Conservation (phyloP, 2,888 invertebrate genomes). For the Chydorus sphaericus region DNA sequence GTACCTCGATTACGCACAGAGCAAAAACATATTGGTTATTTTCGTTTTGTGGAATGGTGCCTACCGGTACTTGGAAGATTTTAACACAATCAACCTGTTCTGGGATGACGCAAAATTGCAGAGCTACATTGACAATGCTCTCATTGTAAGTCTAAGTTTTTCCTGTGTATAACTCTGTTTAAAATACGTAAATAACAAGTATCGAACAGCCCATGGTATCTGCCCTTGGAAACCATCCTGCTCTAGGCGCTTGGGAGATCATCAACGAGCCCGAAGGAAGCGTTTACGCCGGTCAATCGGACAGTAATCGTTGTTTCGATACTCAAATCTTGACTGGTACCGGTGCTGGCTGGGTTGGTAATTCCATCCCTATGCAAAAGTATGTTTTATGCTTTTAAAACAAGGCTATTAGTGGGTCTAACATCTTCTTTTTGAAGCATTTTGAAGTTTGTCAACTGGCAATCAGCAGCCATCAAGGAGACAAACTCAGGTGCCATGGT, state of each 20-base stretch:
- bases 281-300: constrained; percentile 17
- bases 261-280: constrained; percentile 25
- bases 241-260: constrained; percentile 23
- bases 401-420: not conserved
- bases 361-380: constrained; percentile 17
- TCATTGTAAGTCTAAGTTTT: constrained; percentile 18
- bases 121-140: constrained; percentile 23
- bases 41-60: constrained; percentile 25
- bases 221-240: constrained; percentile 21
- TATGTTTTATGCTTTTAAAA: not conserved
- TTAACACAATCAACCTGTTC: constrained; percentile 20
- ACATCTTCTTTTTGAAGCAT: constrained; percentile 9
- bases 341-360: constrained; percentile 23
- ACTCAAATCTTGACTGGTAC: constrained; percentile 19
- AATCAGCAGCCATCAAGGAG: constrained; percentile 21
- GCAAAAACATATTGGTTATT: constrained; percentile 22
- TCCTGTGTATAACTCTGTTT: not conserved
- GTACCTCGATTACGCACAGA: constrained; percentile 22
- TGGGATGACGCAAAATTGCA: constrained; percentile 23
- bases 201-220: constrained; percentile 21
- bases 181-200: no score
- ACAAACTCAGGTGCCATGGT: constrained; percentile 21
- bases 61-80: constrained; percentile 19
- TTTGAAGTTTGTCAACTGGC: constrained; percentile 22
- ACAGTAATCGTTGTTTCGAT: constrained; percentile 22